Conservation (phyloP, 2,888 invertebrate genomes). For the Aphidoletes aphidimyza region DNA sequence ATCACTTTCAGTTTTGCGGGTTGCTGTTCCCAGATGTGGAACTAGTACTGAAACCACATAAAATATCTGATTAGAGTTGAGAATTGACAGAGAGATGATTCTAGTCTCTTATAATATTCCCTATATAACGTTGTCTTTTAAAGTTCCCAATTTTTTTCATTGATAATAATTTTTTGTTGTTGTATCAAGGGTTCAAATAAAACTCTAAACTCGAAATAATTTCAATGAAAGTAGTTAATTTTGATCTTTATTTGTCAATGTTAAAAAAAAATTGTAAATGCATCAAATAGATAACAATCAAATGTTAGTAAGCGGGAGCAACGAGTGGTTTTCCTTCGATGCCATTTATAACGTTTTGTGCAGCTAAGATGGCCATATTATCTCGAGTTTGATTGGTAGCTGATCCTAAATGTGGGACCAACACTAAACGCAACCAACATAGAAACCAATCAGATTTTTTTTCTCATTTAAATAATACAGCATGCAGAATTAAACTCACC, state of each 20-base stretch:
- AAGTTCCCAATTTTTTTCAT: too few species aligned
- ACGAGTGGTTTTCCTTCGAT: slow-evolving; percentile 78
- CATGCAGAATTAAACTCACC: slow-evolving; percentile 67
- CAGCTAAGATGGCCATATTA: slow-evolving; percentile 81
- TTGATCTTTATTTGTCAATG: too few species aligned
- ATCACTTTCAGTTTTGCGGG: background rate
- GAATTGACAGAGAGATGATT: too few species aligned
- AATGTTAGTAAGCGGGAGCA: slow-evolving; percentile 69
- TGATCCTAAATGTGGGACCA: slow-evolving; percentile 89
- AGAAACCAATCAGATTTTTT: too few species aligned
- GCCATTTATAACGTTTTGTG: slow-evolving; percentile 81
- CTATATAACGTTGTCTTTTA: too few species aligned
- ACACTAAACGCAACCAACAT: slow-evolving; percentile 57
- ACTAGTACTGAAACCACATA: background rate
- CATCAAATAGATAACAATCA: background rate
- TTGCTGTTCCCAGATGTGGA: background rate
- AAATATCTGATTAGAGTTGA: too few species aligned
- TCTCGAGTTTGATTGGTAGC: slow-evolving; percentile 80
- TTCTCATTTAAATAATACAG: background rate
- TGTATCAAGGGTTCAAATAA: too few species aligned
- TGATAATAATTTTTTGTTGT: too few species aligned
- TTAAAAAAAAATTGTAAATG: background rate
- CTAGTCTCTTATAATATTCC: too few species aligned
- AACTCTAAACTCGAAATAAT: background rate
- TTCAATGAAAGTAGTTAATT: too few species aligned